Evolutionary conservation across 1,140 invertebrate genomes (phyloP), one percentile per base, ranked within the genome.

Genomic region (Holcopasites calliopsidis): DNA sequence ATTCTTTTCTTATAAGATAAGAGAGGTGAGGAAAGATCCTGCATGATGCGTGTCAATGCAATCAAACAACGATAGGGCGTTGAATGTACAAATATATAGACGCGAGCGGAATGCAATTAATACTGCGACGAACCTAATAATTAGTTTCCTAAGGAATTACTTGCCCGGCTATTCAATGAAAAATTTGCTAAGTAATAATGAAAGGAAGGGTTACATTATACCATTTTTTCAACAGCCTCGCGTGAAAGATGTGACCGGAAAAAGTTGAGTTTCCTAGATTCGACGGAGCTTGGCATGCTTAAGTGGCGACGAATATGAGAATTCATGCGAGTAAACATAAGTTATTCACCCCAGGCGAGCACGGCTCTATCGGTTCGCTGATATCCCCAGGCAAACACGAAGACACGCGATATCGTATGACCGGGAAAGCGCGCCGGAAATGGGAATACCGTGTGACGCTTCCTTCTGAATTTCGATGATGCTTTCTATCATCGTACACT

Each of bases 301-400:
- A 82, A 82, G 52, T 65, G 73, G 38, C 49, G 38, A 23, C 47
- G 23, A 66, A n/a, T 70, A 77, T 55, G 50, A 66, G 58, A 69
- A 76, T 69, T 62, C 70, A 79, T 65, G 71, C 77, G 86, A 76
- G 77, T 88, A 87, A 88, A 86, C 85, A 85, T 86, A 89, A 89
- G 87, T 89, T 90, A 89, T 90, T 89, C 87, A 89, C 83, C 87
- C 86, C 72, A 83, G 79, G 82, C 79, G 79, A 77, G 73, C 76
- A 10, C 65, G 21, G 82, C 66, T 80, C 68, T 84, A 86, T 69
- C 79, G 77, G 83, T 76, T 80, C 77, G 82, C 73, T 76, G 78
- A 80, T 84, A 78, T 83, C 79, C 83, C 88, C 89, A 86, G 86
- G 87, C 85, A 89, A 90, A 90, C 86, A 86, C 80, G 84, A 81